Conservation (phyloP, 2,113 vertebrate species). For the Pygoscelis adeliae region DNA sequence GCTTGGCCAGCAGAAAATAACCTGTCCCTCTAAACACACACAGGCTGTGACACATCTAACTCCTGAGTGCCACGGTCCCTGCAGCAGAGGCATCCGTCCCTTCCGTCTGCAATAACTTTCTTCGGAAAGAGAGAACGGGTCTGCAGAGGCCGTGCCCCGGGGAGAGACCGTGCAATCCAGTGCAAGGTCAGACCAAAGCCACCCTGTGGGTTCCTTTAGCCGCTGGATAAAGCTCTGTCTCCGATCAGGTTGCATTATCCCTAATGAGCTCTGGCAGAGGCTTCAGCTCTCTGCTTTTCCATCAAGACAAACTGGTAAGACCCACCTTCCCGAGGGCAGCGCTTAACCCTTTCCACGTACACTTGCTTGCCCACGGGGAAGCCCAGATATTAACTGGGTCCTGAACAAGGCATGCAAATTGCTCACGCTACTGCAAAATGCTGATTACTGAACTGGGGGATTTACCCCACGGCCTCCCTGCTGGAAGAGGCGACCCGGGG, state of each 20-base stretch:
- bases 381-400: background rate
- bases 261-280: slow-evolving; percentile 48
- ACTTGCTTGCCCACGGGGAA: background rate
- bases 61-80: fast-evolving
- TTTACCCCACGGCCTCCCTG: background rate
- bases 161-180: background rate
- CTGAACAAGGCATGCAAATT: fast-evolving
- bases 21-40: background rate
- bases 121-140: background rate
- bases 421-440: fast-evolving
- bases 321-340: background rate
- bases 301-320: background rate
- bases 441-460: background rate
- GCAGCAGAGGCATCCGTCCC: background rate
- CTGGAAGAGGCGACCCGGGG: fast-evolving
- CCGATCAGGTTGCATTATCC: slow-evolving; percentile 27
- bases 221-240: slow-evolving; percentile 20
- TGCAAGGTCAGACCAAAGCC: slow-evolving; percentile 17
- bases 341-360: background rate
- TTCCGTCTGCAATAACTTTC: background rate
- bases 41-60: fast-evolving
- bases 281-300: slow-evolving; percentile 23
- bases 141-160: background rate
- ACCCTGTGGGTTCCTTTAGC: background rate
- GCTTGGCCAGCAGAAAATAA: background rate